Conservation (phyloP, 2,888 invertebrate genomes). For the Cyclophora albipunctata region DNA sequence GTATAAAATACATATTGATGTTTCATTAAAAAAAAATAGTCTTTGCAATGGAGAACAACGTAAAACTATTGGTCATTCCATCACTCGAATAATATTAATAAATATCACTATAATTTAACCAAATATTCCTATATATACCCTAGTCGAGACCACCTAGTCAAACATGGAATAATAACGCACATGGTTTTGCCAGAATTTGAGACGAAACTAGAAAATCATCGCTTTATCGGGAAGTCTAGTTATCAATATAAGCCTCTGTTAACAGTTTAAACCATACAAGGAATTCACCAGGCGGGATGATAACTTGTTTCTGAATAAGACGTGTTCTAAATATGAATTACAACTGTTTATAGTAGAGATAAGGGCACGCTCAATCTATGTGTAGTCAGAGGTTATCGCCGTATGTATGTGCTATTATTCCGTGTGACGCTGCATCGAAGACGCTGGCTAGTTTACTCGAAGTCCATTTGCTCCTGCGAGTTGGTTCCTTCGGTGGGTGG, state of each 20-base stretch:
- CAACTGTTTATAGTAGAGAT: no score
- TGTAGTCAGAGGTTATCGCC: background rate
- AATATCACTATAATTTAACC: conserved; percentile 47
- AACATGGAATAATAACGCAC: conserved; percentile 27
- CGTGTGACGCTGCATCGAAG: conserved; percentile 22
- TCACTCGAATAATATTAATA: conserved; percentile 38
- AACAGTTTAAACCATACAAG: no score
- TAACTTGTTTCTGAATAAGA: no score
- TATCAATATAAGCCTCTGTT: no score
- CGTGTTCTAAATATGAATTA: no score
- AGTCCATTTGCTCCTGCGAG: conserved; percentile 63
- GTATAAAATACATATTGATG: conserved; percentile 22
- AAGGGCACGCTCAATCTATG: no score
- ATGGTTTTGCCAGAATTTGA: no score
- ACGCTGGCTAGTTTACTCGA: conserved; percentile 44
- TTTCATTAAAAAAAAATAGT: conserved; percentile 20
- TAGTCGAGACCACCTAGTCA: conserved; percentile 21
- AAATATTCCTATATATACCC: conserved; percentile 25
- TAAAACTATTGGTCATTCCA: conserved; percentile 27
- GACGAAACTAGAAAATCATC: no score
- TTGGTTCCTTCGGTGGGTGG: conserved; percentile 22
- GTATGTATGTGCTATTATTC: conserved; percentile 28
- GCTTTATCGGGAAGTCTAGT: no score
- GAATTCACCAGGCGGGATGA: no score
- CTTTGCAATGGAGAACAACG: conserved; percentile 27